phyloP scores from a whole-genome alignment of 2,797 vertebrate species.

The Phrynocephalus vlangalii region DNA sequence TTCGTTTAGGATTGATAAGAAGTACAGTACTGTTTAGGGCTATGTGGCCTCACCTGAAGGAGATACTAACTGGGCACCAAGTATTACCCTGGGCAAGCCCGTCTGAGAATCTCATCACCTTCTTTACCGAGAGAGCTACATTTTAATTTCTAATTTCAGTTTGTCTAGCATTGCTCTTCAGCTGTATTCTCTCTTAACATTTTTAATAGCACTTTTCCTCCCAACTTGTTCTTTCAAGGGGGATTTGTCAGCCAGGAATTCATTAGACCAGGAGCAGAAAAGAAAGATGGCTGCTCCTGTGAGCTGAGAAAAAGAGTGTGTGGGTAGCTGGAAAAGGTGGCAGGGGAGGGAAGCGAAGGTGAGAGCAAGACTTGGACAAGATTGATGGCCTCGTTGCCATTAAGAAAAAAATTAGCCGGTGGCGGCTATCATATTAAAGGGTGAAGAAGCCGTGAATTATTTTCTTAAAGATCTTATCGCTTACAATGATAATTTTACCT shows the following conservation, averaged over 20 bases:
- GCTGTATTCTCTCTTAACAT: neutral
- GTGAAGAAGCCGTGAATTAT: slow-evolving; percentile 90
- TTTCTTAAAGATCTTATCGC: slow-evolving; percentile 90
- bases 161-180: neutral
- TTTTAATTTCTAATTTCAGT: slow-evolving; percentile 12
- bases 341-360: slow-evolving; percentile 69
- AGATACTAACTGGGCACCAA: neutral
- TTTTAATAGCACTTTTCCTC: slow-evolving; percentile 11
- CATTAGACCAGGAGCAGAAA: slow-evolving; percentile 1
- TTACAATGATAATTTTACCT: slow-evolving; percentile 91
- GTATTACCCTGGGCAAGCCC: neutral
- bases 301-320: neutral
- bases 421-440: slow-evolving; percentile 89
- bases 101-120: slow-evolving; percentile 7
- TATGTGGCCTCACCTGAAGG: neutral
- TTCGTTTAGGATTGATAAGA: neutral
- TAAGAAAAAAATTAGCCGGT: slow-evolving; percentile 89
- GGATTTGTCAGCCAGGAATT: slow-evolving; percentile 9
- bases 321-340: slow-evolving; percentile 59
- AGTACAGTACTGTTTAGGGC: neutral
- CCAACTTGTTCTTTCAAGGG: slow-evolving; percentile 25
- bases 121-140: neutral
- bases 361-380: slow-evolving; percentile 75
- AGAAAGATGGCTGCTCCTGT: slow-evolving; percentile 30
- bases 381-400: slow-evolving; percentile 88